Conservation (phyloP, 2,888 invertebrate genomes). For the Clistopyga incitator region DNA sequence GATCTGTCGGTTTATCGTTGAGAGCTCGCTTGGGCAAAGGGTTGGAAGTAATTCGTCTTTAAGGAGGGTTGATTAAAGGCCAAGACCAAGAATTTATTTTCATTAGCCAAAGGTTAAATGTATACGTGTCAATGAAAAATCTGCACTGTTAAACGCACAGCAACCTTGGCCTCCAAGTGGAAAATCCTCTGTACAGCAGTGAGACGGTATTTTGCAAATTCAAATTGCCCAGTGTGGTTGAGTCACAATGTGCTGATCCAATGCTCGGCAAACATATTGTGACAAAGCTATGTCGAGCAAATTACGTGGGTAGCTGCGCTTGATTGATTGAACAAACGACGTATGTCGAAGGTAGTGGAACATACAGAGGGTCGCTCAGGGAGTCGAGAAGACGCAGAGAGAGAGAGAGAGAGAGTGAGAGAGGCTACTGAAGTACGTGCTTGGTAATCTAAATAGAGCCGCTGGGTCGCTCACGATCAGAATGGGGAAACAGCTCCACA, state of each 20-base stretch:
- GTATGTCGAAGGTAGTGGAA: constrained; percentile 37
- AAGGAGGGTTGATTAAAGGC: neutral
- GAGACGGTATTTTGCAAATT: neutral
- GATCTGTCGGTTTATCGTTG: constrained; percentile 31
- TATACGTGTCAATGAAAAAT: neutral
- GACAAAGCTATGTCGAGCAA: constrained; percentile 16
- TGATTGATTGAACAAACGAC: constrained; percentile 57
- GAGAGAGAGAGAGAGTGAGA: constrained; percentile 3
- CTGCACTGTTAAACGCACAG: too few relatives aligned
- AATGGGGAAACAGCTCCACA: constrained; percentile 41
- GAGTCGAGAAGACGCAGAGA: constrained; percentile 68
- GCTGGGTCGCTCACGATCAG: constrained; percentile 20
- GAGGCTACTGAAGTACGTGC: constrained; percentile 25
- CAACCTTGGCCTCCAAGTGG: neutral
- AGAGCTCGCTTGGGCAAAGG: neutral
- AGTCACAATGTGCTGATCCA: neutral
- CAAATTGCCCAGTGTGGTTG: neutral
- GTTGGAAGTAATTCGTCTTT: constrained; percentile 38
- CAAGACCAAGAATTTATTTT: neutral
- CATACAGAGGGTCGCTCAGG: constrained; percentile 22
- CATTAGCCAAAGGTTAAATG: neutral
- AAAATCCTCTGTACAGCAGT: constrained; percentile 12
- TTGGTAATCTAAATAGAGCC: constrained; percentile 42
- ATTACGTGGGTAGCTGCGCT: constrained; percentile 29
- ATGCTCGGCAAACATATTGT: neutral